A percentile compares a stretch with the other conserved stretches of the same genome.
Conservation (phyloP, 2,113 vertebrate genomes). For the Anarhynchus alexandrinus region DNA sequence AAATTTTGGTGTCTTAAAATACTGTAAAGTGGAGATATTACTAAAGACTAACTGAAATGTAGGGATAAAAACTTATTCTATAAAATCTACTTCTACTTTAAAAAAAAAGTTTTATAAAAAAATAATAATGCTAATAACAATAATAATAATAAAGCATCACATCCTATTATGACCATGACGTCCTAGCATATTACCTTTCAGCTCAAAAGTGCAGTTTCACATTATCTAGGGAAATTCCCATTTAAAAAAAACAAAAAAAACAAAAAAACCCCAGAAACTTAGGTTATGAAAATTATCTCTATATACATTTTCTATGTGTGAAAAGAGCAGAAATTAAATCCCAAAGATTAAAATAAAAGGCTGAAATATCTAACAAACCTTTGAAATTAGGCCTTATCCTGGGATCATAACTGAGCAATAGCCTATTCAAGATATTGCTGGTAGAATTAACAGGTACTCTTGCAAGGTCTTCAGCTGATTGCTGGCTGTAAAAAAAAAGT, state of each 20-base stretch:
- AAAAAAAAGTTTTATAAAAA: background rate
- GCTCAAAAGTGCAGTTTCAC: background rate
- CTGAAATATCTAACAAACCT: constrained; percentile 76
- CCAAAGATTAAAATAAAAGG: background rate
- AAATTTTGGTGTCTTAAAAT: background rate
- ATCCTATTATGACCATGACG: background rate
- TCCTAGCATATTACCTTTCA: background rate
- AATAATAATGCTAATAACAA: background rate
- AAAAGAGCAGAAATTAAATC: background rate
- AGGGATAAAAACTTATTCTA: background rate
- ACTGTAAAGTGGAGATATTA: background rate
- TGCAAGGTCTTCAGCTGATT: constrained; percentile 92
- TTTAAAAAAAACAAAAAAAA: background rate
- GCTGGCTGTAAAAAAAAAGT: constrained; percentile 78
- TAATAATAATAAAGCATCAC: background rate
- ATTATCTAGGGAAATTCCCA: background rate
- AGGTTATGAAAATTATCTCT: background rate
- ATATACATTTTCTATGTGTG: background rate
- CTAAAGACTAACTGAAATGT: background rate
- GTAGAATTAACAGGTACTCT: constrained; percentile 92
- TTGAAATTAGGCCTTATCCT: constrained; percentile 98
- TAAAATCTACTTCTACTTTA: background rate
- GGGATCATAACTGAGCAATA: constrained; percentile 93
- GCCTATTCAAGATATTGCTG: constrained; percentile 94
- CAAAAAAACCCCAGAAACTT: background rate